Base-by-base conservation (phyloP, 2,888 invertebrate species). In the Himalopsyche anomala region DNA sequence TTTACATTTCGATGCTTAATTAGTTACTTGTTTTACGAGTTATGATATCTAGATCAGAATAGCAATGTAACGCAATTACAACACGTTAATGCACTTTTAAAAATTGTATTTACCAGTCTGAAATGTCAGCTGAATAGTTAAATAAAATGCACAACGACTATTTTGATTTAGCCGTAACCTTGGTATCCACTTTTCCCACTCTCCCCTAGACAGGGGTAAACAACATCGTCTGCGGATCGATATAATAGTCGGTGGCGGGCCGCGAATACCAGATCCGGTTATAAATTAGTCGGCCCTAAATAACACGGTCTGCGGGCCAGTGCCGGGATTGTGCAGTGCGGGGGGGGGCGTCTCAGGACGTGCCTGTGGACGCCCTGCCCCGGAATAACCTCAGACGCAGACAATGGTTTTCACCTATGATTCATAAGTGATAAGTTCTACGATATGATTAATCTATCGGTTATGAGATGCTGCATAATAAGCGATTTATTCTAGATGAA, bases 281-380 rank as follows among this genome's bases (percentile, higher is more conserved):
- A 92, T 91, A 91, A 91, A 91, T 92, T 91, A 91, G 91, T 90
- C 90, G 91, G 90, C 90, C 91, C 91, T 91, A 91, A 91, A 91
- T 90, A 91, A 91, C 85, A 83, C 84, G 86, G 84, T 74, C 74
- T 74, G 74, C 74, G 74, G 74, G 12, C 84, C 81, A 86, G 87
- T 69, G 86, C 87, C 82, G 88, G 88, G 88, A 88, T 85, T 87
- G 85, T 86, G 88, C 87, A 85, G 83, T 56, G 74, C 74, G 74
- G 36, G 74, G 74, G 36, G 74, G 62, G 74, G 69, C 83, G 83
- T 62, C 83, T 56, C 83, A 74, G 85, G 85, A 79, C 85, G 81
- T 74, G 82, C 36, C 85, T 17, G 81, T 69, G 82, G 82, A 82
- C 84, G 82, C 81, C 82, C 83, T 62, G 69, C 69, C 51, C 85